phyloP scores from a whole-genome alignment of 2,888 invertebrate genomes.

The Leptopilina syphax region DNA sequence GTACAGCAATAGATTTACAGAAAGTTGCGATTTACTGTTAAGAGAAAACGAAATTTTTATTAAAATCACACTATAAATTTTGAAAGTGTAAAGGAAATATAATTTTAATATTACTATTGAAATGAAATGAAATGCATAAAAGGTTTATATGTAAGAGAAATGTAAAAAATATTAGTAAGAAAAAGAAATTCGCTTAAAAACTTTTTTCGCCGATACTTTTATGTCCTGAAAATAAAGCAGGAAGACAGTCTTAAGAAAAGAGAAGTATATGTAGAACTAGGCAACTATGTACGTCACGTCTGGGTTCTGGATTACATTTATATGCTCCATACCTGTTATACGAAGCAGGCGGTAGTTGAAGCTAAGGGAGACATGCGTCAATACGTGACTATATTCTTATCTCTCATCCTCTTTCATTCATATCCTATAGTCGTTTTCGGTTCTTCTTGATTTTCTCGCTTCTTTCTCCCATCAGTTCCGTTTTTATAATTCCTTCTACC shows the following conservation, averaged over 20 bases:
- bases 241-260: constrained; percentile 9
- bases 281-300: constrained; percentile 72
- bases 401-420: constrained; percentile 54
- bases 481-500: neutral
- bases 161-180: no score
- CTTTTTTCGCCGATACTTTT: constrained; percentile 10
- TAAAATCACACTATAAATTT: no score
- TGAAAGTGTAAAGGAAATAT: no score
- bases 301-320: constrained; percentile 75
- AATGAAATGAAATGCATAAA: no score
- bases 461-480: constrained; percentile 35
- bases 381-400: constrained; percentile 75
- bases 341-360: constrained; percentile 53
- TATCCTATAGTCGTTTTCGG: constrained; percentile 1
- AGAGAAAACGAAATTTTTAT: no score
- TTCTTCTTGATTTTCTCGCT: constrained; percentile 29
- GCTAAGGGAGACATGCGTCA: constrained; percentile 74
- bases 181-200: constrained; percentile 42
- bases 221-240: constrained; percentile 27
- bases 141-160: no score
- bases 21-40: no score
- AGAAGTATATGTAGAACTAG: constrained; percentile 31
- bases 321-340: constrained; percentile 57
- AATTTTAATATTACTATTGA: no score
- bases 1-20: no score